phyloP scores from a whole-genome alignment of 2,797 vertebrate genomes.

The Tadarida brasiliensis region DNA sequence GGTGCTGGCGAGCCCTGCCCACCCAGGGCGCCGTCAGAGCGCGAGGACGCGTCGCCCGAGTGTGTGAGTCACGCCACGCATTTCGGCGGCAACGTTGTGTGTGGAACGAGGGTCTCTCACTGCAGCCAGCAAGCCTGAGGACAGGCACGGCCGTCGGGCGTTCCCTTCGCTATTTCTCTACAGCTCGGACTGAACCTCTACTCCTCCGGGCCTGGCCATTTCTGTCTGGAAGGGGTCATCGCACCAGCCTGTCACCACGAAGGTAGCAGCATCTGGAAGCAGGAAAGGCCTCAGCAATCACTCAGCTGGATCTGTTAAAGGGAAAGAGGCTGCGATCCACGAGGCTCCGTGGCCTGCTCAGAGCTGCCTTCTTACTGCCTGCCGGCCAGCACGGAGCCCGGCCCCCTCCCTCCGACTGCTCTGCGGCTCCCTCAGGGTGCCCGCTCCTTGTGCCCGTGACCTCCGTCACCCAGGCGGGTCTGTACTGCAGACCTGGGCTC shows the following conservation, averaged over 20 bases:
- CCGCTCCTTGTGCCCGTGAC: fast-evolving
- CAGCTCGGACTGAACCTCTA: neutral
- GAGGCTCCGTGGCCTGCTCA: neutral
- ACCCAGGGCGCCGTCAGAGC: neutral
- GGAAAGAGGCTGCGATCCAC: neutral
- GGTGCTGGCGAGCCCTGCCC: neutral
- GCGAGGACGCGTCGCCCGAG: fast-evolving
- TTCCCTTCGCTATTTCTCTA: neutral
- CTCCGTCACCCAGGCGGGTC: neutral
- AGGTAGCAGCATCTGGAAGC: neutral
- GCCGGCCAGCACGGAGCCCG: too few relatives aligned
- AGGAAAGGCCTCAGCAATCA: neutral
- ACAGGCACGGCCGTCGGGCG: neutral
- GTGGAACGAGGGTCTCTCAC: neutral
- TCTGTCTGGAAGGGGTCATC: neutral
- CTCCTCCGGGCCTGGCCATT: neutral
- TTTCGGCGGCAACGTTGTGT: neutral
- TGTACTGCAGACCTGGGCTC: neutral
- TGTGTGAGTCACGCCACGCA: neutral
- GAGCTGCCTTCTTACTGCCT: neutral
- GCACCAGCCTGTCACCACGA: neutral
- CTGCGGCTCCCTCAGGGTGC: fast-evolving
- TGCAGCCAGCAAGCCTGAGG: neutral
- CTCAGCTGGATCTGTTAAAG: neutral
- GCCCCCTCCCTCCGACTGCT: neutral